Percentiles rank a stretch among this genome's conserved stretches.
These are phyloP conservation scores for Philhelius pedissequus DNA, from an alignment of 2,888 invertebrate species.

Conservation along the genomic window DNA sequence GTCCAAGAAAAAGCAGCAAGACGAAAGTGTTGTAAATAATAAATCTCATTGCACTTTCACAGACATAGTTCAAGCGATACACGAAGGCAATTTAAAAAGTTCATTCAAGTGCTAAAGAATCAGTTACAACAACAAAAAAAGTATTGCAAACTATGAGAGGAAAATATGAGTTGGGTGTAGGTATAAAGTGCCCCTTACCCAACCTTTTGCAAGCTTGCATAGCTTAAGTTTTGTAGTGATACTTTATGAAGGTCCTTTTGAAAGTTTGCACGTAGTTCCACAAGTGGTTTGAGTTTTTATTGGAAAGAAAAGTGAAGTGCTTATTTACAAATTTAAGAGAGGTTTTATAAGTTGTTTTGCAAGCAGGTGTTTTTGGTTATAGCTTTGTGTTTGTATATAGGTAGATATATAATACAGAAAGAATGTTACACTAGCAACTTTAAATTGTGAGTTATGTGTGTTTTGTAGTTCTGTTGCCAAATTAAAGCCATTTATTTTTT, in stretches of 20 bases:
- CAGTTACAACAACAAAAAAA: background rate
- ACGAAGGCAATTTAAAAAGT: constrained; percentile 1
- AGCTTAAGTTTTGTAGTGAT: background rate
- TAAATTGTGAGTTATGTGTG: too few species aligned
- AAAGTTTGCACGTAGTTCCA: background rate
- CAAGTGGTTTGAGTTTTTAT: constrained; percentile 1
- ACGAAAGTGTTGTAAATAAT: background rate
- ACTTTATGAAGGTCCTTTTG: background rate
- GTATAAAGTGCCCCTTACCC: too few species aligned
- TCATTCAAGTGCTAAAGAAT: background rate
- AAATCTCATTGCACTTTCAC: background rate
- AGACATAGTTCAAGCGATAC: background rate
- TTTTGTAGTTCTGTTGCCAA: too few species aligned
- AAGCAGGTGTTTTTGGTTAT: background rate
- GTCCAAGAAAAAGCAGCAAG: too few species aligned
- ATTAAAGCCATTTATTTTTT: too few species aligned
- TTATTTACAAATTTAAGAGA: background rate
- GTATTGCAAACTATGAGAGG: background rate
- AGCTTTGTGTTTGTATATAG: background rate
- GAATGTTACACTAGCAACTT: background rate
- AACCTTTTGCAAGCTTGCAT: background rate
- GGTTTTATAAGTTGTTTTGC: background rate
- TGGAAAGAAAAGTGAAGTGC: background rate
- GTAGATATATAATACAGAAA: too few species aligned
- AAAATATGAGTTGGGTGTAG: too few species aligned